Percentiles rank a stretch among this genome's conserved stretches.
These are phyloP conservation scores for Cyprinella venusta DNA, from an alignment of 2,797 vertebrate genomes.

Conservation along the genomic window DNA sequence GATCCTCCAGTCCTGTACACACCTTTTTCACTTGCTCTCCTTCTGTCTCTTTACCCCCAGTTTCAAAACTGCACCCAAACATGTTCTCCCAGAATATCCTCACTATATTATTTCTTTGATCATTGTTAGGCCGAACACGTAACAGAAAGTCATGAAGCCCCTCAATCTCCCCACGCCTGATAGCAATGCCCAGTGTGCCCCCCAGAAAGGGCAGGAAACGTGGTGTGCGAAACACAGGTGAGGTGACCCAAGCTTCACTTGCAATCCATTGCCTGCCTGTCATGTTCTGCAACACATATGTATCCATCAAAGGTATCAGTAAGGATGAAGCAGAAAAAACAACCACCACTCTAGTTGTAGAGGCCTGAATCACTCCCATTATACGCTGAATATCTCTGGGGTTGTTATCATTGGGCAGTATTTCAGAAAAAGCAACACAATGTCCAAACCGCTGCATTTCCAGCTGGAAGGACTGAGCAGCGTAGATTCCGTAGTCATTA, in stretches of 20 bases:
- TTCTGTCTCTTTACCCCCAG: constrained; percentile 25
- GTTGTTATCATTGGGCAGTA: constrained; percentile 48
- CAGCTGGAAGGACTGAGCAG: constrained; percentile 29
- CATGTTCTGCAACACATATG: constrained; percentile 55
- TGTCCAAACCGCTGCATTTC: constrained; percentile 63
- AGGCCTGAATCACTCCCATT: constrained; percentile 44
- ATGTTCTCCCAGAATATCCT: constrained; percentile 48
- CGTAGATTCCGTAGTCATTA: constrained; percentile 20
- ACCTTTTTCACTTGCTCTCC: constrained; percentile 34
- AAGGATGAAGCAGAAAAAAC: constrained; percentile 56
- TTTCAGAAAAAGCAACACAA: constrained; percentile 56
- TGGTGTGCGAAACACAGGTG: constrained; percentile 40
- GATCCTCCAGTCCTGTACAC: constrained; percentile 61
- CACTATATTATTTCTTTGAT: constrained; percentile 50
- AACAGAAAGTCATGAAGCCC: constrained; percentile 68
- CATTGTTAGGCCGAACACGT: constrained; percentile 46
- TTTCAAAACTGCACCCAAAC: constrained; percentile 37
- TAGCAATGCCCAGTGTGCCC: constrained; percentile 64
- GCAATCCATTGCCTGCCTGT: constrained; percentile 61
- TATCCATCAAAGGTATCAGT: constrained; percentile 56
- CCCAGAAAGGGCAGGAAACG: constrained; percentile 44
- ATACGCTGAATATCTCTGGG: constrained; percentile 43
- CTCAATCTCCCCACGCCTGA: constrained; percentile 71
- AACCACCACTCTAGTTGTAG: constrained; percentile 60
- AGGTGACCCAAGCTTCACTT: constrained; percentile 61